Evolutionary conservation across 2,797 vertebrate genomes (phyloP).

Genomic region (Lacerta bilineata): DNA sequence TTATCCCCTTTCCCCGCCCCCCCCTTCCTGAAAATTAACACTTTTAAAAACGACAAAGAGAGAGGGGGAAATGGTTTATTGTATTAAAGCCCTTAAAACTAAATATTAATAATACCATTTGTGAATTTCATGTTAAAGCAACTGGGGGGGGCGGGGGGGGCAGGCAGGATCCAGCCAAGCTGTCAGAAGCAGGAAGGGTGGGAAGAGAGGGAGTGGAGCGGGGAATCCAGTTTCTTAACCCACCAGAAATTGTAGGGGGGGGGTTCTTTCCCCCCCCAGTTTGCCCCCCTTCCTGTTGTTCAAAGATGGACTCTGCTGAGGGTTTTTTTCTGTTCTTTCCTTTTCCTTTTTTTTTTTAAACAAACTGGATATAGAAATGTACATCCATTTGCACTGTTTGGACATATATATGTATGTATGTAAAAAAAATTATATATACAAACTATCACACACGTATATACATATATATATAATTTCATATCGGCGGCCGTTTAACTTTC

Average conservation of each 20-base stretch:
- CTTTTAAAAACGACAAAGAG: constrained; percentile 56
- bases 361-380: constrained; percentile 73
- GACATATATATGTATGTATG: constrained; percentile 79
- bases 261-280: not conserved
- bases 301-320: not conserved
- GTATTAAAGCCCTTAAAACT: constrained; percentile 75
- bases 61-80: constrained; percentile 49
- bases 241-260: not conserved
- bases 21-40: constrained; percentile 68
- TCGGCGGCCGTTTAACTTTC: constrained; percentile 68
- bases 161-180: not conserved
- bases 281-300: not conserved
- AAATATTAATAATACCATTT: constrained; percentile 72
- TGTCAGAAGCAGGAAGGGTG: not conserved
- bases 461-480: constrained; percentile 79
- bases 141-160: constrained; percentile 14
- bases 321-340: not conserved
- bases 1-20: not conserved
- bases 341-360: constrained; percentile 58
- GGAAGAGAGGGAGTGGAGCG: too few relatives aligned
- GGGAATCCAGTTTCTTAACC: not conserved
- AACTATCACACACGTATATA: constrained; percentile 76
- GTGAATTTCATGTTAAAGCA: constrained; percentile 60
- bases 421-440: constrained; percentile 70
- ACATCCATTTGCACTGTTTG: constrained; percentile 76